phyloP scores from a whole-genome alignment of 2,888 invertebrate species.

The Caenorhabditis sulstoni region DNA sequence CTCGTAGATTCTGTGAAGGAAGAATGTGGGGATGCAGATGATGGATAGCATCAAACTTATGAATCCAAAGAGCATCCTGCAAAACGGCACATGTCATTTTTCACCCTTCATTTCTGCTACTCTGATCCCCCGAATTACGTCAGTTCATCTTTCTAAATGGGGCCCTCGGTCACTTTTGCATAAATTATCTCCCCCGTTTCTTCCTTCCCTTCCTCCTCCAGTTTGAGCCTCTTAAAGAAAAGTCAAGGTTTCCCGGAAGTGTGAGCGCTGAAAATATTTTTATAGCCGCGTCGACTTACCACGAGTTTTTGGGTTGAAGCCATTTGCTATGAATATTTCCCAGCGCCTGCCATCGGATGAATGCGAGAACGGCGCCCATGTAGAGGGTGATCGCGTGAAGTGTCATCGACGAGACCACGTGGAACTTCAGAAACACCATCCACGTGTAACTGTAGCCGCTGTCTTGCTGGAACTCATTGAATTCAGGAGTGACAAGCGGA shows the following conservation, averaged over 20 bases:
- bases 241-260: background rate
- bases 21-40: conserved; percentile 69
- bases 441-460: conserved; percentile 66
- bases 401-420: conserved; percentile 73
- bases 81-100: conserved; percentile 19
- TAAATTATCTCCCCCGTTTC: background rate
- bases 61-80: conserved; percentile 66
- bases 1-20: conserved; percentile 63
- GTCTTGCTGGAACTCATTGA: conserved; percentile 58
- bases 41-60: conserved; percentile 62
- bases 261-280: background rate
- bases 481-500: too few relatives aligned
- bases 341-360: conserved; percentile 72
- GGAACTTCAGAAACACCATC: conserved; percentile 68
- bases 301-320: conserved; percentile 69
- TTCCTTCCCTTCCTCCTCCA: background rate
- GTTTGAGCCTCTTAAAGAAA: background rate
- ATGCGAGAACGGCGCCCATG: conserved; percentile 73
- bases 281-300: conserved; percentile 56
- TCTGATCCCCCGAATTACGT: conserved; percentile 2
- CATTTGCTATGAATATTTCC: conserved; percentile 73
- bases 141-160: background rate
- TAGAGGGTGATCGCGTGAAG: conserved; percentile 75
- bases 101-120: background rate
- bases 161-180: background rate